phyloP scores from a whole-genome alignment of 2,888 invertebrate genomes.

The Mycalesis mineus region DNA sequence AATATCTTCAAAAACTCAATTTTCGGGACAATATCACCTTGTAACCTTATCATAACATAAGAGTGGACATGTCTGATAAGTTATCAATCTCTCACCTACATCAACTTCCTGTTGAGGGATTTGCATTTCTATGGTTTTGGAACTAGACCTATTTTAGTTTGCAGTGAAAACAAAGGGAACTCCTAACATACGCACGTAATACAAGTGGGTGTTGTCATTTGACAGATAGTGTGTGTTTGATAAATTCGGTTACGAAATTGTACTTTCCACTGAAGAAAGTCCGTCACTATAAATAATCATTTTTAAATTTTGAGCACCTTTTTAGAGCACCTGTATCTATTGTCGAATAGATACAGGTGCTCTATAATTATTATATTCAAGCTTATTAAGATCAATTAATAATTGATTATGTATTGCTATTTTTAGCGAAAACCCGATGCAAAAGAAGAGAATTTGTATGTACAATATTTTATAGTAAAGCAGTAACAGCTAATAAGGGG shows the following conservation, averaged over 20 bases:
- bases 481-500: no score
- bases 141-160: not conserved
- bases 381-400: no score
- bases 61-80: slow-evolving; percentile 17
- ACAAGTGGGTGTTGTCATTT: slow-evolving; percentile 22
- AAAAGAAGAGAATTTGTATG: no score
- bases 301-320: no score
- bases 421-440: no score
- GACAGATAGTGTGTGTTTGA: slow-evolving; percentile 19
- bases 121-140: not conserved
- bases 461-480: no score
- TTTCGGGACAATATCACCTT: slow-evolving; percentile 10
- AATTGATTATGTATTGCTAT: no score
- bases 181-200: slow-evolving; percentile 16
- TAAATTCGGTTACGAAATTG: slow-evolving; percentile 19
- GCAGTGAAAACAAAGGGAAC: not conserved
- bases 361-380: no score
- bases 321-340: no score
- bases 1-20: not conserved
- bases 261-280: slow-evolving; percentile 5
- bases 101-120: not conserved
- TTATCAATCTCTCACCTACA: slow-evolving; percentile 8
- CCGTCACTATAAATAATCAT: no score
- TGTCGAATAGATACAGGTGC: no score
- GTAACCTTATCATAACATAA: slow-evolving; percentile 9